Conservation (phyloP, 2,888 invertebrate species). For the Cactoblastis cactorum region DNA sequence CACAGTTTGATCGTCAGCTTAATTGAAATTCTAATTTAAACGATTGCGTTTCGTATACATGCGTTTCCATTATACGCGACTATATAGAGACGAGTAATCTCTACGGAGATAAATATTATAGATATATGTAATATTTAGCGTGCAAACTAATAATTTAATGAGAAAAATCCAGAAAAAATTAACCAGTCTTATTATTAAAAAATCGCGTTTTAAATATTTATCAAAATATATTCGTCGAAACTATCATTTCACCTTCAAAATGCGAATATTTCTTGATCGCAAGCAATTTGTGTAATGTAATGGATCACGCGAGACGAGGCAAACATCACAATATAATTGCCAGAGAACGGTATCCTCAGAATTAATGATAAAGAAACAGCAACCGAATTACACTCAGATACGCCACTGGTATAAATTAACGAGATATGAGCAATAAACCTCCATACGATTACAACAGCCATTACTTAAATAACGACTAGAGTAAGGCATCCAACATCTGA, state of each 20-base stretch:
- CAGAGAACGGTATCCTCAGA: conserved; percentile 26
- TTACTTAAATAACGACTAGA: not conserved
- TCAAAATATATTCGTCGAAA: conserved; percentile 4
- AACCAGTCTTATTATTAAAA: no score
- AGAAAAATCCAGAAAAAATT: no score
- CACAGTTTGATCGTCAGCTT: conserved; percentile 23
- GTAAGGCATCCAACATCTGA: not conserved
- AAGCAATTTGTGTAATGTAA: conserved; percentile 32
- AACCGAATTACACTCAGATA: conserved; percentile 40
- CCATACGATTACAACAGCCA: not conserved
- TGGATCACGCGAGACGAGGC: conserved; percentile 32
- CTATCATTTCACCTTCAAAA: conserved; percentile 2
- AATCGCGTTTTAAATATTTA: not conserved
- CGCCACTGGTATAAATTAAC: conserved; percentile 21
- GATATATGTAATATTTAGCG: not conserved
- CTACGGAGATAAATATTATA: no score
- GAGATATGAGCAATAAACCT: not conserved
- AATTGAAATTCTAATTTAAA: conserved; percentile 28
- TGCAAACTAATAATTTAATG: no score
- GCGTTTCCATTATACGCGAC: no score
- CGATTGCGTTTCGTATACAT: not conserved
- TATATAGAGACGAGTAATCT: no score
- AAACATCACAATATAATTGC: conserved; percentile 31
- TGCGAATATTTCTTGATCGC: conserved; percentile 28
- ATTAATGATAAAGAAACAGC: conserved; percentile 37